phyloP scores from a whole-genome alignment of 1,140 invertebrate species.

The Drosophila hydei region DNA sequence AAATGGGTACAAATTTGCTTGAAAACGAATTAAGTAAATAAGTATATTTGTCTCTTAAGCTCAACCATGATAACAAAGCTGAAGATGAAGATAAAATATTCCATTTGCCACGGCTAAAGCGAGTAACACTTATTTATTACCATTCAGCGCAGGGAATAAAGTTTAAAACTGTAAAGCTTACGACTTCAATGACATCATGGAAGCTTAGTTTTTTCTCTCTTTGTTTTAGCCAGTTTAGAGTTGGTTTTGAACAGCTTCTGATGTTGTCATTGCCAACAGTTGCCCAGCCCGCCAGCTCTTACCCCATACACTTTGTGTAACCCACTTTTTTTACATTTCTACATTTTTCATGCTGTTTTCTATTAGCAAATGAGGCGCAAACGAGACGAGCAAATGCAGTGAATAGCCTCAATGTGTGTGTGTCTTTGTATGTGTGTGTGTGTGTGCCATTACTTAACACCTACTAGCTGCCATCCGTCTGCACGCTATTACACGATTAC shows the following conservation, averaged over 20 bases:
- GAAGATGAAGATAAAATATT: too few species aligned
- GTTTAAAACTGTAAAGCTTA: constrained; percentile 1
- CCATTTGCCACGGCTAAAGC: not conserved
- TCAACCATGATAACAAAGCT: too few species aligned
- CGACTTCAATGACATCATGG: constrained; percentile 27
- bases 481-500: constrained; percentile 78
- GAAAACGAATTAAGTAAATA: too few species aligned
- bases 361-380: constrained; percentile 49
- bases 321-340: not conserved
- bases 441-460: constrained; percentile 72
- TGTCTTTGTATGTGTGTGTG: constrained; percentile 17
- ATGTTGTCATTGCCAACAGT: constrained; percentile 40
- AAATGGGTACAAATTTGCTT: too few species aligned
- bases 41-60: too few species aligned
- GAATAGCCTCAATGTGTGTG: constrained; percentile 56
- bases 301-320: not conserved
- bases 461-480: constrained; percentile 54
- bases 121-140: not conserved
- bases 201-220: not conserved
- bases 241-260: constrained; percentile 29
- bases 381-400: constrained; percentile 50
- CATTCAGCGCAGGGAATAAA: not conserved
- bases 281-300: not conserved
- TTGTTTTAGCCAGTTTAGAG: constrained; percentile 18
- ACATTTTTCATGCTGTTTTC: constrained; percentile 12